Evolutionary conservation across 2,113 vertebrate genomes (phyloP), one percentile per base, ranked within the genome.

Genomic region (Urocynchramus pylzowi): DNA sequence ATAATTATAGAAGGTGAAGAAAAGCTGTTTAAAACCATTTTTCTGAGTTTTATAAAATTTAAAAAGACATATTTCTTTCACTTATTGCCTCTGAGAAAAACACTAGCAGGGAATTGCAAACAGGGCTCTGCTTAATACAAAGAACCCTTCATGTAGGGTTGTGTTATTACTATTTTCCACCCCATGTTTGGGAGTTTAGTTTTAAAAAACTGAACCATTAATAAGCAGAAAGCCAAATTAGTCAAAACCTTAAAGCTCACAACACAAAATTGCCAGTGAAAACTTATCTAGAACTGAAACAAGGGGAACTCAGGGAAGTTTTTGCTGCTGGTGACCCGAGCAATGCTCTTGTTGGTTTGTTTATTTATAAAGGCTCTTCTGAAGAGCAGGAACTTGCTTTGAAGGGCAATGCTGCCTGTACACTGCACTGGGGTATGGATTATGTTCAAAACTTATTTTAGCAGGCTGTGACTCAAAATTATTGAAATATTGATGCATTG

Each of bases 1-100:
- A 99, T 99, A 99, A 99, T 99, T 98, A 98, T 98, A 98, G 98
- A 95, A 98, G 98, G 98, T 99, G 99, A 98, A 97, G 98, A 99
- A 99, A 99, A 99, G 98, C 98, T 98, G 98, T 99, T 99, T 98
- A 98, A 98, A 98, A 98, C 97, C 98, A 98, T 98, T 98, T 98
- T 98, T 98, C 97, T 97, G 97, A 98, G 98, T 99, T 99, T 99
- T 98, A 98, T 97, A 98, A 98, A 98, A 98, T 98, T 98, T 98
- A 99, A 98, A 98, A 98, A 98, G 97, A 97, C 96, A 97, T 98
- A 97, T 98, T 98, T 98, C 97, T 98, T 98, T 97, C 82, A 82
- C 97, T 98, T 97, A 97, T 89, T 96, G 97, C 97, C 95, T 95
- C 91, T 97, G 97, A 97, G 97, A 97, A 95, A 98, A 97, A 95